phyloP scores from a whole-genome alignment of 2,113 vertebrate genomes.

The Excalfactoria chinensis region DNA sequence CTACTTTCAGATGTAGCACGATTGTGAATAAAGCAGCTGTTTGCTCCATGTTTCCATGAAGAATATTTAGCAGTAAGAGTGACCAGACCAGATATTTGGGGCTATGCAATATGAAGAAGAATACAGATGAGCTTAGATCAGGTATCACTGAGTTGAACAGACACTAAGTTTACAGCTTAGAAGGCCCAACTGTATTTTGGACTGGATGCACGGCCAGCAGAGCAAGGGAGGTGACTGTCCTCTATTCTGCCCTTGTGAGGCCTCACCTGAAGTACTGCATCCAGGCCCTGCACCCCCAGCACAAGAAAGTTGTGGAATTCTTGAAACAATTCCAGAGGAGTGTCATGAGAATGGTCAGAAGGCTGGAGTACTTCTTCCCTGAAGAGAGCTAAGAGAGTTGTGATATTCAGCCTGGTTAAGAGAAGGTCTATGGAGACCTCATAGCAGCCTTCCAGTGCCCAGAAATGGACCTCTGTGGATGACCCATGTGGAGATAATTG shows the following conservation, averaged over 20 bases:
- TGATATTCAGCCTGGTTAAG: not conserved
- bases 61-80: not conserved
- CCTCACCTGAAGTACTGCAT: not conserved
- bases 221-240: not conserved
- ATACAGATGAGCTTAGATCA: not conserved
- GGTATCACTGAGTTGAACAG: not conserved
- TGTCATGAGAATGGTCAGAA: not conserved
- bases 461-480: not conserved
- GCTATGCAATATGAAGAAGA: not conserved
- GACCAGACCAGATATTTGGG: not conserved
- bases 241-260: not conserved
- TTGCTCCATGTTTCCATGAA: not conserved
- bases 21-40: not conserved
- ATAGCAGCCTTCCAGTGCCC: not conserved
- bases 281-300: not conserved
- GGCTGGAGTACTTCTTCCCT: not conserved
- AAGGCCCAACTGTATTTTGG: not conserved
- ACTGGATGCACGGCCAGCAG: not conserved
- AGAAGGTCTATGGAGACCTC: not conserved
- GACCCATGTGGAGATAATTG: not conserved
- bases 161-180: not conserved
- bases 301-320: not conserved
- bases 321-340: not conserved
- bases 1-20: not conserved
- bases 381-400: not conserved